Conservation (phyloP, 2,888 invertebrate genomes). For the Frankliniella intonsa region DNA sequence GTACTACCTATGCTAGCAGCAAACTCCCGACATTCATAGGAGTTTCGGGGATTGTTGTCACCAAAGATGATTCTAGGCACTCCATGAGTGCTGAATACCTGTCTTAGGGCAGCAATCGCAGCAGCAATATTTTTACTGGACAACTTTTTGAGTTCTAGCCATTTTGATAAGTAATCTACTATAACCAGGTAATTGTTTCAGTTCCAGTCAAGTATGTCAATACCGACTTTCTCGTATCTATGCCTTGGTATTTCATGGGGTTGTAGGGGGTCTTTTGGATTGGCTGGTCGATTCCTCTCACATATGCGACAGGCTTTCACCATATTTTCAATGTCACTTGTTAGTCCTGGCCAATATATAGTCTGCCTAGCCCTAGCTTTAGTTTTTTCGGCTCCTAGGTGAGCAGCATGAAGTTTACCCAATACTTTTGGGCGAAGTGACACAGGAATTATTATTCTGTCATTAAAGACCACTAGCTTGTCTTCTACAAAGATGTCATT, state of each 20-base stretch:
- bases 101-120: slow-evolving; percentile 32
- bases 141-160: slow-evolving; percentile 32
- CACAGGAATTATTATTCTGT: slow-evolving; percentile 33
- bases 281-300: slow-evolving; percentile 28
- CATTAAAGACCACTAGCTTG: slow-evolving; percentile 31
- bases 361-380: slow-evolving; percentile 33
- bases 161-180: slow-evolving; percentile 35
- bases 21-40: slow-evolving; percentile 29
- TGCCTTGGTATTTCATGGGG: slow-evolving; percentile 31
- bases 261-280: slow-evolving; percentile 35
- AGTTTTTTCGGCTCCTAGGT: slow-evolving; percentile 34
- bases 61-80: slow-evolving; percentile 29
- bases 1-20: background rate
- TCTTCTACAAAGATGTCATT: slow-evolving; percentile 31
- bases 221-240: slow-evolving; percentile 33
- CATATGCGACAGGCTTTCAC: slow-evolving; percentile 34
- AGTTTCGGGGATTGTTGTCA: slow-evolving; percentile 30
- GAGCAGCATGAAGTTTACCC: slow-evolving; percentile 34
- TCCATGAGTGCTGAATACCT: slow-evolving; percentile 34
- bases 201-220: slow-evolving; percentile 33
- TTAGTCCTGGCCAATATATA: slow-evolving; percentile 35
- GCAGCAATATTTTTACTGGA: slow-evolving; percentile 1
- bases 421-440: slow-evolving; percentile 32
- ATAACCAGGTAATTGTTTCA: slow-evolving; percentile 34
- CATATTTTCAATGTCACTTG: slow-evolving; percentile 32